phyloP scores from a whole-genome alignment of 1,140 invertebrate species.

The Aphidius gifuensis region DNA sequence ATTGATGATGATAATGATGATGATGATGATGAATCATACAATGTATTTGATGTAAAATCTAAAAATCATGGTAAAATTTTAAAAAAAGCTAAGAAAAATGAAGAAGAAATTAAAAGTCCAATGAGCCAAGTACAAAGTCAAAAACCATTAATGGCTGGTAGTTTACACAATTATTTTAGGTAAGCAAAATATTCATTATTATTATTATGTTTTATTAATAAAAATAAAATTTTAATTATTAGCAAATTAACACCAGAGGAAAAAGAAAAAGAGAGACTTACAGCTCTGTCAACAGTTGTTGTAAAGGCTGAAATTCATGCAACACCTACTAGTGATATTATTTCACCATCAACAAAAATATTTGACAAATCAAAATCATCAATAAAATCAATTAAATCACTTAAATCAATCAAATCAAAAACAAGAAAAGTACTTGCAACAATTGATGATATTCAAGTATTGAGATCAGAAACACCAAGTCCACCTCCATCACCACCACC shows the following conservation, averaged over 20 bases:
- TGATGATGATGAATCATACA: constrained; percentile 31
- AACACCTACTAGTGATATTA: background rate
- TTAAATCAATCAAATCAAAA: constrained; percentile 11
- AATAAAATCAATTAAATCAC: background rate
- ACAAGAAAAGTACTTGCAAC: constrained; percentile 19
- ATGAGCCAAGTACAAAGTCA: constrained; percentile 17
- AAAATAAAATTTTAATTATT: background rate
- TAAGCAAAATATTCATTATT: constrained; percentile 24
- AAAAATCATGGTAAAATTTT: constrained; percentile 36
- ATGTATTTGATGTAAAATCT: constrained; percentile 33
- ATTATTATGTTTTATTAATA: background rate
- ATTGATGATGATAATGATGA: constrained; percentile 25
- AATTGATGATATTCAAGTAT: constrained; percentile 32
- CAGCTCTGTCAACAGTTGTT: constrained; percentile 31
- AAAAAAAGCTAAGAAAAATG: constrained; percentile 26
- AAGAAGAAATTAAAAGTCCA: constrained; percentile 23
- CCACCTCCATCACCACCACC: background rate
- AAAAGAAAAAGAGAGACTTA: constrained; percentile 26
- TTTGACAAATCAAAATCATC: background rate
- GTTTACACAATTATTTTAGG: constrained; percentile 50
- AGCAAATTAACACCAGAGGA: constrained; percentile 38
- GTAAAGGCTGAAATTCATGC: constrained; percentile 42
- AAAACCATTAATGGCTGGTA: constrained; percentile 28
- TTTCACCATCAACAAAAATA: background rate
- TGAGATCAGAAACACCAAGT: constrained; percentile 16